phyloP scores from a whole-genome alignment of 2,888 invertebrate genomes.

The Pycnomerus fuliginosus region DNA sequence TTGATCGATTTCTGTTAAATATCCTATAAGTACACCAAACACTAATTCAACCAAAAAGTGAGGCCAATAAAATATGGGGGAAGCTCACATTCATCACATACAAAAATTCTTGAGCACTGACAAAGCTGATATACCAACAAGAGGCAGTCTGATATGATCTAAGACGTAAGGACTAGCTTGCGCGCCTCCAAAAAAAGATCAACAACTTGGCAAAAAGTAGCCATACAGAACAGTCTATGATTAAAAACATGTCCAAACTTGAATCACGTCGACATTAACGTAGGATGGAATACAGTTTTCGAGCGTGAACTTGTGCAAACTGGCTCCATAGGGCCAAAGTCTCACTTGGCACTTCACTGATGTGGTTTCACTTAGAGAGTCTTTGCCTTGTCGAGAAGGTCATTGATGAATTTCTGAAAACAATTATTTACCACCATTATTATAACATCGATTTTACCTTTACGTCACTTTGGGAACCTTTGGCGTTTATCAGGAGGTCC shows the following conservation, averaged over 20 bases:
- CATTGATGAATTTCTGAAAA: slow-evolving; percentile 87
- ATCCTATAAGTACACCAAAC: slow-evolving; percentile 36
- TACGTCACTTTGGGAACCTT: slow-evolving; percentile 84
- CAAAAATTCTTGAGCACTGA: slow-evolving; percentile 28
- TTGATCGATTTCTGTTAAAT: slow-evolving; percentile 32
- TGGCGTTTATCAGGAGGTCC: slow-evolving; percentile 78
- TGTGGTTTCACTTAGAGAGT: slow-evolving; percentile 66
- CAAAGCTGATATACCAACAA: slow-evolving; percentile 11
- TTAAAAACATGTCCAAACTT: slow-evolving; percentile 17
- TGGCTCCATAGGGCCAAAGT: slow-evolving; percentile 43
- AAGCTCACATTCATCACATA: slow-evolving; percentile 36
- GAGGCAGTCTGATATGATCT: slow-evolving; percentile 45
- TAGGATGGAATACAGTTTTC: slow-evolving; percentile 3
- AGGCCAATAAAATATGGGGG: slow-evolving; percentile 27
- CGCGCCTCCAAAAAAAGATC: slow-evolving; percentile 19
- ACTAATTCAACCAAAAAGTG: slow-evolving; percentile 23
- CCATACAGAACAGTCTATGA: slow-evolving; percentile 23
- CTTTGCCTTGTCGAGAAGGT: slow-evolving; percentile 85
- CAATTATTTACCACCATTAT: slow-evolving; percentile 30
- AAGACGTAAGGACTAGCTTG: slow-evolving; percentile 39
- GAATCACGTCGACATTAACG: slow-evolving; percentile 15
- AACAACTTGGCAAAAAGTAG: slow-evolving; percentile 33
- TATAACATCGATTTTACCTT: slow-evolving; percentile 61
- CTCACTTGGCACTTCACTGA: slow-evolving; percentile 50
- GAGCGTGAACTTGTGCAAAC: slow-evolving; percentile 41